Base-by-base conservation (phyloP, 2,113 vertebrate species). In the Centropristis striata region DNA sequence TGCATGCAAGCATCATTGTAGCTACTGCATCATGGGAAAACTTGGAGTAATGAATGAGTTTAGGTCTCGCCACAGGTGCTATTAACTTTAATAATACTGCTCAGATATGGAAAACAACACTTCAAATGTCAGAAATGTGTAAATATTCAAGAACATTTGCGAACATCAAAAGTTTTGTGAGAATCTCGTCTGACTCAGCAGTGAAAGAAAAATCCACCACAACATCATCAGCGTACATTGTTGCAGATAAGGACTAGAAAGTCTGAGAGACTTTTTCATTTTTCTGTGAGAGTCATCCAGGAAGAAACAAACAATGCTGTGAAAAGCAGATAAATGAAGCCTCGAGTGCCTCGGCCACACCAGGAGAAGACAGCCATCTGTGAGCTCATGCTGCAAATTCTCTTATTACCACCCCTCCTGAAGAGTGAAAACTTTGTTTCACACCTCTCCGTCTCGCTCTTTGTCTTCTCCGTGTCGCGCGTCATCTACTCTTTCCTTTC, bases 311-410 rank as follows among this genome's bases (percentile, higher is more conserved):
- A 86, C 51, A 68, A 72, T 12, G 32, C 84, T 84, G 78, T 28
- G 83, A 66, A 75, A 63, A 61, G 54, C 71, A 90, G 86, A 92
- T 77, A 80, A 83, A 89, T 85, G 59, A 73, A 85, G 68, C 65
- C 36, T 25, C n/a, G 47, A 83, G 83, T 14, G 25, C 59, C 46
- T 79, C 75, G 78, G 73, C 66, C 58, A 61, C 74, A 36, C 28
- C 15, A 50, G 73, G 74, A 90, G 69, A 58, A 42, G 63, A 77
- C 46, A 10, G 54, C 85, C 84, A 88, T 91, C 92, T 91, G 88
- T 7, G 61, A 76, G 67, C 77, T 49, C 64, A 23, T 32, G 44
- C 85, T 70, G 47, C 25, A 88, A 50, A 78, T 85, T 44, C 78
- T 87, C 85, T 86, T 72, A 79, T 86, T 69, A 80, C 51, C 67